Conservation (phyloP, 1,140 invertebrate species). For the Drosophila tristis region DNA sequence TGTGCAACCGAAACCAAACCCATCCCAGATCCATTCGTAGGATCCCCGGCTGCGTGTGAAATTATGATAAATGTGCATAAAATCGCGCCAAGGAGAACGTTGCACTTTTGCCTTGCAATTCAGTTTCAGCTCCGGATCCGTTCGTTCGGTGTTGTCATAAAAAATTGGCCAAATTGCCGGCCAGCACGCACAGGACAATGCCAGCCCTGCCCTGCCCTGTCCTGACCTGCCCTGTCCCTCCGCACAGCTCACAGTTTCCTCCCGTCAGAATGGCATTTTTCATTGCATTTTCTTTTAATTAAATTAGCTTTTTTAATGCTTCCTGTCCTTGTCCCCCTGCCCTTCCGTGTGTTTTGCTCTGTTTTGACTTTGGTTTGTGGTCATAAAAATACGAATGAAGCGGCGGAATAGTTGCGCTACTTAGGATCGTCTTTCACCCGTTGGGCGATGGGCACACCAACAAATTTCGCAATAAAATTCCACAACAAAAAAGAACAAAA, state of each 20-base stretch:
- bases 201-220: slow-evolving; percentile 3
- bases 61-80: slow-evolving; percentile 83
- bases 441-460: slow-evolving; percentile 15
- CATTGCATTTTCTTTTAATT: slow-evolving; percentile 82
- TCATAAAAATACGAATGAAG: slow-evolving; percentile 24
- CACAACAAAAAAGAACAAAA: slow-evolving; percentile 6
- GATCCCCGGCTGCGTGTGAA: slow-evolving; percentile 76
- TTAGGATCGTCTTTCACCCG: slow-evolving; percentile 16
- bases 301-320: slow-evolving; percentile 80
- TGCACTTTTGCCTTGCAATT: slow-evolving; percentile 57
- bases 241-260: slow-evolving; percentile 4
- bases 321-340: slow-evolving; percentile 21
- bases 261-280: slow-evolving; percentile 67
- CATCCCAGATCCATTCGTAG: slow-evolving; percentile 43
- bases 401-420: slow-evolving; percentile 16
- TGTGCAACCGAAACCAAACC: slow-evolving; percentile 59
- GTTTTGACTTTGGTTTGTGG: slow-evolving; percentile 53
- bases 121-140: slow-evolving; percentile 36
- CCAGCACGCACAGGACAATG: slow-evolving; percentile 75
- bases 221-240: background rate
- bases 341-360: slow-evolving; percentile 44
- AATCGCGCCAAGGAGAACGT: slow-evolving; percentile 69
- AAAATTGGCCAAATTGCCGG: slow-evolving; percentile 73
- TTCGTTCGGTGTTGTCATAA: slow-evolving; percentile 67
- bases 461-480: slow-evolving; percentile 34